phyloP scores from a whole-genome alignment of 1,140 invertebrate genomes.

The Pollicipes pollicipes region DNA sequence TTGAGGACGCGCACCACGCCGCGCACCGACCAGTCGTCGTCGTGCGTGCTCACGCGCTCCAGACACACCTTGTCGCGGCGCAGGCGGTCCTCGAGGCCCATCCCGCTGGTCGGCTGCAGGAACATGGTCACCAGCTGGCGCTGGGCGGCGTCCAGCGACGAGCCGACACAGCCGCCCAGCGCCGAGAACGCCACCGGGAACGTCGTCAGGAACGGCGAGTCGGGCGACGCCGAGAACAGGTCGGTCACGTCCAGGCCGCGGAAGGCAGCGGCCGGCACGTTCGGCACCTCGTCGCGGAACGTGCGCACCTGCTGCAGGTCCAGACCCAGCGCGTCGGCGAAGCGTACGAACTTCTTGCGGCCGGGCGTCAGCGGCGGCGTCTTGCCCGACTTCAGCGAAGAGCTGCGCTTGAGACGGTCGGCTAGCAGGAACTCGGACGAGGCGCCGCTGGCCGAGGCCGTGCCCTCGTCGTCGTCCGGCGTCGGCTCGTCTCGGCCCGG shows the following conservation, averaged over 20 bases:
- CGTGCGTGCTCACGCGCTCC: slow-evolving; percentile 60
- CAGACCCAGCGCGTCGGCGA: slow-evolving; percentile 81
- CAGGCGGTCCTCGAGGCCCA: slow-evolving; percentile 59
- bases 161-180: not conserved
- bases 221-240: not conserved
- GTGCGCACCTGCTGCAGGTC: slow-evolving; percentile 80
- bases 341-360: slow-evolving; percentile 82
- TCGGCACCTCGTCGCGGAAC: slow-evolving; percentile 72
- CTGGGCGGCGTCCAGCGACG: slow-evolving; percentile 9
- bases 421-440: slow-evolving; percentile 14
- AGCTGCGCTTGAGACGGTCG: slow-evolving; percentile 40
- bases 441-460: slow-evolving; percentile 14
- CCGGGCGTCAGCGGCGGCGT: slow-evolving; percentile 74
- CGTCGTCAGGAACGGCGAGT: not conserved
- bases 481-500: slow-evolving; percentile 13
- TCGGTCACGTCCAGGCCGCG: slow-evolving; percentile 19
- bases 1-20: slow-evolving; percentile 75
- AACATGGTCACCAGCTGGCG: slow-evolving; percentile 45
- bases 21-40: slow-evolving; percentile 51
- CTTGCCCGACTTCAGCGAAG: slow-evolving; percentile 74
- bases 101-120: slow-evolving; percentile 52
- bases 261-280: slow-evolving; percentile 64
- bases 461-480: slow-evolving; percentile 18
- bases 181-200: not conserved
- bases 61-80: slow-evolving; percentile 53